Conservation (phyloP, 2,888 invertebrate genomes). For the Icerya purchasi region DNA sequence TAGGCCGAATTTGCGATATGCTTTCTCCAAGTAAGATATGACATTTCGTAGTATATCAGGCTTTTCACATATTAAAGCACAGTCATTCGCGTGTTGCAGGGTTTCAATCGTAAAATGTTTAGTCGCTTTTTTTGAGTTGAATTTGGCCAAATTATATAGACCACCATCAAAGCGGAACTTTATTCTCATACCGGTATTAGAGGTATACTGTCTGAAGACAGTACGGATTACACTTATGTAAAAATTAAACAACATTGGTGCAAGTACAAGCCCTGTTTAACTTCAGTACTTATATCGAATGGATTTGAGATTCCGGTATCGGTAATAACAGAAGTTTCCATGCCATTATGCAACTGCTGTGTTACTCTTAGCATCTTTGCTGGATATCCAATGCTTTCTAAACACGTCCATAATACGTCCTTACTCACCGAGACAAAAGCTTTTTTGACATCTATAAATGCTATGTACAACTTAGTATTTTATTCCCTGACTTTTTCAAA, state of each 20-base stretch:
- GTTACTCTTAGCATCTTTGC: not conserved
- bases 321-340: not conserved
- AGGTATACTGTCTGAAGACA: not conserved
- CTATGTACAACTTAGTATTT: not conserved
- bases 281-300: not conserved
- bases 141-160: too few relatives aligned
- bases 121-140: too few relatives aligned
- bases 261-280: not conserved
- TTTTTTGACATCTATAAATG: not conserved
- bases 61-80: too few relatives aligned
- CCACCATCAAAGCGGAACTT: too few relatives aligned
- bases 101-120: too few relatives aligned
- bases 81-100: too few relatives aligned
- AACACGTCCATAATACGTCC: not conserved
- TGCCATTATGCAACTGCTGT: not conserved
- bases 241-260: not conserved
- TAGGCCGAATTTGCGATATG: too few relatives aligned
- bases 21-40: too few relatives aligned
- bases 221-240: not conserved
- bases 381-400: not conserved
- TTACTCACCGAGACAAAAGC: not conserved
- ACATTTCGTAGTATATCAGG: too few relatives aligned
- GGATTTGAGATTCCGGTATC: not conserved
- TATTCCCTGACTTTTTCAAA: not conserved
- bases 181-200: not conserved